Evolutionary conservation across 2,888 invertebrate species (phyloP).

Genomic region (Pristionchus fissidentatus): DNA sequence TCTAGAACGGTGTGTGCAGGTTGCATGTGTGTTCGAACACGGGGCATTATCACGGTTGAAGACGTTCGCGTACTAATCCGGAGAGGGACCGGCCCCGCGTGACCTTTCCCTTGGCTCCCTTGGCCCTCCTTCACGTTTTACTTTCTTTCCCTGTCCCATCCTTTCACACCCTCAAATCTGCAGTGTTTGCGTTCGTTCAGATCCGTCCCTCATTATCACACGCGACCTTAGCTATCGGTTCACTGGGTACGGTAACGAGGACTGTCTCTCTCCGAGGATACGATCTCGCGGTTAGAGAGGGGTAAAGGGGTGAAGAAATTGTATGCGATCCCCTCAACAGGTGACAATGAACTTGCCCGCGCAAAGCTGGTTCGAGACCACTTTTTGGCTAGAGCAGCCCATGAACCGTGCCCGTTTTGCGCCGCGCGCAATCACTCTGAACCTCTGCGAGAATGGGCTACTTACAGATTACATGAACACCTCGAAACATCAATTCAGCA

Average conservation of each 20-base stretch:
- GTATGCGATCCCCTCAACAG: too few relatives aligned
- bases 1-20: neutral
- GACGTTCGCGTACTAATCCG: neutral
- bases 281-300: conserved; percentile 19
- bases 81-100: conserved; percentile 21
- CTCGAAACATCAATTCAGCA: too few relatives aligned
- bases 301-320: neutral
- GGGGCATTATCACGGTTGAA: neutral
- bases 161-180: conserved; percentile 31
- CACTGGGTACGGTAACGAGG: neutral
- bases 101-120: too few relatives aligned
- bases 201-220: conserved; percentile 19
- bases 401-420: conserved; percentile 36
- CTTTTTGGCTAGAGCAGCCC: conserved; percentile 8
- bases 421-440: too few relatives aligned
- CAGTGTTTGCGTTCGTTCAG: neutral
- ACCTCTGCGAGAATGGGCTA: too few relatives aligned
- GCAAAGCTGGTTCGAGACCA: neutral
- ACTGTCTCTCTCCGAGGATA: neutral
- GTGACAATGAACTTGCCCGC: conserved; percentile 31
- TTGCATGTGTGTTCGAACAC: neutral
- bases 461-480: too few relatives aligned
- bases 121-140: too few relatives aligned
- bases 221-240: conserved; percentile 32
- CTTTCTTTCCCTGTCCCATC: neutral